These are phyloP conservation scores for Marisa cornuarietis DNA, from an alignment of 1,140 invertebrate species.

Conservation along the genomic window DNA sequence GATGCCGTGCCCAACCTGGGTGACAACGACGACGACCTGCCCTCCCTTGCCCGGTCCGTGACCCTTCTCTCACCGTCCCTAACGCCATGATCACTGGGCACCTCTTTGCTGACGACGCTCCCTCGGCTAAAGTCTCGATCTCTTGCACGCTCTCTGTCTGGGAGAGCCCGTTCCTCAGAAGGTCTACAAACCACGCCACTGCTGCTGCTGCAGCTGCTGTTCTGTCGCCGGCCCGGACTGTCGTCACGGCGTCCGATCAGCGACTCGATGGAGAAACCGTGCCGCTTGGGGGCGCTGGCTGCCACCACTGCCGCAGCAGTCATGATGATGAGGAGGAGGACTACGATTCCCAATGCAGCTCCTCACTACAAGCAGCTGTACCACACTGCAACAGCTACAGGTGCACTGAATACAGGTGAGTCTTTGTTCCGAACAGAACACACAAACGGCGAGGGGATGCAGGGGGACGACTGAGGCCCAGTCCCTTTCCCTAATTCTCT, in stretches of 20 bases:
- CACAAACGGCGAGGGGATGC: no score
- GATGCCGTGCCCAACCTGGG: slow-evolving; percentile 6
- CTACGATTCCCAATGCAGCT: background rate
- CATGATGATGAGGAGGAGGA: slow-evolving; percentile 10
- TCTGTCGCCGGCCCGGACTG: slow-evolving; percentile 5
- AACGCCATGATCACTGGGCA: background rate
- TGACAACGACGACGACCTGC: background rate
- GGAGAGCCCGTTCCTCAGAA: slow-evolving; percentile 2
- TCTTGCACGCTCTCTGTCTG: slow-evolving; percentile 8
- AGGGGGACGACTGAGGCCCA: no score
- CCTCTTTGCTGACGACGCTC: background rate
- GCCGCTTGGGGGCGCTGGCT: slow-evolving; percentile 27
- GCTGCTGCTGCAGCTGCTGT: background rate
- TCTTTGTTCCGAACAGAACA: no score
- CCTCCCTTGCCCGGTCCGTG: slow-evolving; percentile 4
- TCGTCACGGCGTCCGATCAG: slow-evolving; percentile 31
- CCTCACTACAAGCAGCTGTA: background rate
- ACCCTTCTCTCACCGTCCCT: slow-evolving; percentile 11
- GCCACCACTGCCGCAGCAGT: slow-evolving; percentile 28
- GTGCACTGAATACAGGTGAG: no score
- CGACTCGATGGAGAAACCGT: slow-evolving; percentile 42
- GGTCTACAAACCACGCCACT: background rate
- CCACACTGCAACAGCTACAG: no score
- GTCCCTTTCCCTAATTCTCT: no score
- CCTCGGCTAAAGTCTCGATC: slow-evolving; percentile 12